phyloP scores from a whole-genome alignment of 2,888 invertebrate species.

The Tryphoninae sp. region DNA sequence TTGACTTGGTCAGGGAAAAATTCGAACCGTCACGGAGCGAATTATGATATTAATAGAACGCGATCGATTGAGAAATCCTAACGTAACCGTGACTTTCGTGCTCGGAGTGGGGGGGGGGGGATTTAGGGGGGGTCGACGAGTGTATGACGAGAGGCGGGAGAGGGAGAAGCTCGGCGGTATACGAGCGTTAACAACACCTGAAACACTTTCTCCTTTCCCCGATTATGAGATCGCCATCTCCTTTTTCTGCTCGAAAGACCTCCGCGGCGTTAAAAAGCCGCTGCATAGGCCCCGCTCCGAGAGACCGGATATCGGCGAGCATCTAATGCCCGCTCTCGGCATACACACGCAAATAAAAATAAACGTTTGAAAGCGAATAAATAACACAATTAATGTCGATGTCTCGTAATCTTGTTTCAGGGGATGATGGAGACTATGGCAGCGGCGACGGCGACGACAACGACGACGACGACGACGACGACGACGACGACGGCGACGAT shows the following conservation, averaged over 20 bases:
- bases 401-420: too few relatives aligned
- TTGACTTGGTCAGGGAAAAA: constrained; percentile 37
- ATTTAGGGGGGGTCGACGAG: not conserved
- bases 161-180: constrained; percentile 59
- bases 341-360: not conserved
- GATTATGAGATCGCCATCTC: constrained; percentile 78
- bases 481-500: too few relatives aligned
- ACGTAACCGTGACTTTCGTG: constrained; percentile 78
- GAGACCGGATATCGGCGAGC: constrained; percentile 39
- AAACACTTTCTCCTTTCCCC: constrained; percentile 80
- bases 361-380: constrained; percentile 1
- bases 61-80: constrained; percentile 71
- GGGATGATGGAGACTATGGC: too few relatives aligned
- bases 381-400: too few relatives aligned
- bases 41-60: constrained; percentile 61
- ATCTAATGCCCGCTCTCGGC: constrained; percentile 30
- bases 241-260: constrained; percentile 61
- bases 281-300: not conserved
- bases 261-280: constrained; percentile 43
- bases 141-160: not conserved
- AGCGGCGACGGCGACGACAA: too few relatives aligned
- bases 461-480: too few relatives aligned
- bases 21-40: constrained; percentile 32
- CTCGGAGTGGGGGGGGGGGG: constrained; percentile 6
- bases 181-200: constrained; percentile 54